These are phyloP conservation scores for Halcyon senegalensis DNA, from an alignment of 2,113 vertebrate species.

Conservation along the genomic window DNA sequence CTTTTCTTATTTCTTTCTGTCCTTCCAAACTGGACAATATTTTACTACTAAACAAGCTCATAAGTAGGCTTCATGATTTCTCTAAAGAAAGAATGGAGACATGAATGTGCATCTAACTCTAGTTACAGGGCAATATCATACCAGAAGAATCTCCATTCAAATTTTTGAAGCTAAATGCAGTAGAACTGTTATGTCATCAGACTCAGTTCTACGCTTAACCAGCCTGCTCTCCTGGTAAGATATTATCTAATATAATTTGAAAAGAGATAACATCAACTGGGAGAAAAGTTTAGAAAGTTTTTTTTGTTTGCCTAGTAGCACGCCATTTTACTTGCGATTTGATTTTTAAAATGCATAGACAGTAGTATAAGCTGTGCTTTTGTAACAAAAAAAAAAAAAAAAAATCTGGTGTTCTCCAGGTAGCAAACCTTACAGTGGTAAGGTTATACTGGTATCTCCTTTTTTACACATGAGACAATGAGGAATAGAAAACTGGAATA, in stretches of 20 bases:
- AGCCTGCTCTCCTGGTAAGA: neutral
- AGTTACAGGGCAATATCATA: rapidly evolving
- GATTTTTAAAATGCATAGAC: neutral
- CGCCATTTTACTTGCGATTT: neutral
- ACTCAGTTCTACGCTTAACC: neutral
- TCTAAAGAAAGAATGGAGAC: neutral
- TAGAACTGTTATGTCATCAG: neutral
- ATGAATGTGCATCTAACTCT: neutral
- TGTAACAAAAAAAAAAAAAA: neutral
- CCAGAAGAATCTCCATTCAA: neutral
- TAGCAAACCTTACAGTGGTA: neutral
- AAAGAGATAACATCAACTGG: neutral
- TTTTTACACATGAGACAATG: neutral
- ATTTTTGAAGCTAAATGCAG: neutral
- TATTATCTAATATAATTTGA: neutral
- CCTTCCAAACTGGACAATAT: neutral
- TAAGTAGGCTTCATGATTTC: neutral
- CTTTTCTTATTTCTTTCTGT: neutral
- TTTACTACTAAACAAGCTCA: neutral
- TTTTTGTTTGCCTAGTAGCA: neutral
- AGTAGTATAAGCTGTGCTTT: neutral
- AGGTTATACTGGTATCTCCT: neutral
- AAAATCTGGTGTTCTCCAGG: neutral
- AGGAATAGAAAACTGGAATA: neutral
- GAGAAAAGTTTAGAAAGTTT: neutral